A percentile compares a stretch with the other conserved stretches of the same genome.
Evolutionary conservation across 1,140 invertebrate species (phyloP).

Genomic region (Cyclargus thomasi): DNA sequence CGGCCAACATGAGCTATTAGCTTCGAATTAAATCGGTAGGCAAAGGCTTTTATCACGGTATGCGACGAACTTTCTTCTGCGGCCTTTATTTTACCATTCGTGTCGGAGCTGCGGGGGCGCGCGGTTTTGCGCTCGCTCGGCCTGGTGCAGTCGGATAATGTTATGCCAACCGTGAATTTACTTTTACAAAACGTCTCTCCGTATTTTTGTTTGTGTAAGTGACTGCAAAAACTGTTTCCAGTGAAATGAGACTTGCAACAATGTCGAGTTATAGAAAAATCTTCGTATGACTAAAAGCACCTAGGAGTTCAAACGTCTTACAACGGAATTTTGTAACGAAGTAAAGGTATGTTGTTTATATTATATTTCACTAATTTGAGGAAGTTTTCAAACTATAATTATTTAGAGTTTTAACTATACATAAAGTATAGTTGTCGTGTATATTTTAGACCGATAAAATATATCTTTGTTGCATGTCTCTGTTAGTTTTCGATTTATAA

Average conservation of each 20-base stretch:
- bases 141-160: conserved; percentile 27
- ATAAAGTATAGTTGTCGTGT: too few species aligned
- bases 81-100: conserved; percentile 63
- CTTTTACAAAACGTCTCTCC: conserved; percentile 36
- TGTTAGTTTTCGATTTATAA: too few species aligned
- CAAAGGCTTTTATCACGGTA: conserved; percentile 52
- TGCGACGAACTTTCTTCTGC: conserved; percentile 64
- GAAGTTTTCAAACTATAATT: too few species aligned
- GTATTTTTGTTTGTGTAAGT: conserved; percentile 47
- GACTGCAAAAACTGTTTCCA: conserved; percentile 30
- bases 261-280: conserved; percentile 43
- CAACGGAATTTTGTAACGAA: conserved; percentile 16
- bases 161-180: conserved; percentile 53
- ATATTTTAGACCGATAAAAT: too few species aligned
- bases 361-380: background rate
- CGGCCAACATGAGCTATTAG: conserved; percentile 50
- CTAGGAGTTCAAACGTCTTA: conserved; percentile 11
- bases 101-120: conserved; percentile 46
- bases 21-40: conserved; percentile 49
- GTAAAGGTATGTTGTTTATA: conserved; percentile 14
- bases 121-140: conserved; percentile 34
- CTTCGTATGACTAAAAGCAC: background rate
- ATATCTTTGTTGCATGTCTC: too few species aligned
- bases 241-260: conserved; percentile 48
- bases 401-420: too few species aligned